Percentiles rank a stretch among this genome's conserved stretches.
phyloP scores from a whole-genome alignment of 2,888 invertebrate species.

The Xylota sylvarum region DNA sequence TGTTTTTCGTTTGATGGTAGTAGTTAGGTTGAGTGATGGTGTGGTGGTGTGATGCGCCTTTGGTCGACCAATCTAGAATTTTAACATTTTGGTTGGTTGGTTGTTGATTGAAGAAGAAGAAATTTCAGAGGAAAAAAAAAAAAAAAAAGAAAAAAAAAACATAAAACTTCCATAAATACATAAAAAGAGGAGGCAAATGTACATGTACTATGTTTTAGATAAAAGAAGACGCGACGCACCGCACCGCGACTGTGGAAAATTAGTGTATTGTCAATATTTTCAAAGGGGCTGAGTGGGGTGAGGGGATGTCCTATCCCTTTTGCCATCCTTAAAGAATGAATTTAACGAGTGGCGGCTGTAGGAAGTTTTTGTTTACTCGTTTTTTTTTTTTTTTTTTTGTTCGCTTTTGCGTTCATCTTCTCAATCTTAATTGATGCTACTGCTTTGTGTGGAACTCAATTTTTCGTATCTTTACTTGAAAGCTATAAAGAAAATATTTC shows the following conservation, averaged over 20 bases:
- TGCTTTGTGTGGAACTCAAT: not conserved
- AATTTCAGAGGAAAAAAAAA: not conserved
- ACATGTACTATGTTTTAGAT: not conserved
- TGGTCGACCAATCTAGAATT: slow-evolving; percentile 4
- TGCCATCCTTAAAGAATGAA: not conserved
- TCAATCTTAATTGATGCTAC: slow-evolving; percentile 1
- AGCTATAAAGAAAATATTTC: not conserved
- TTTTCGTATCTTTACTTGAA: slow-evolving; percentile 16
- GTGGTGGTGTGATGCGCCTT: not conserved
- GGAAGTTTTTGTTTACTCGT: slow-evolving; percentile 2
- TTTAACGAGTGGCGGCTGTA: slow-evolving; percentile 16
- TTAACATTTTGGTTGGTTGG: slow-evolving; percentile 21
- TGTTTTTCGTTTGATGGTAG: not conserved
- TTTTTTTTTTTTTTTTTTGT: not conserved
- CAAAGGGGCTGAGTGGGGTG: not conserved
- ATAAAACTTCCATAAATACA: not conserved
- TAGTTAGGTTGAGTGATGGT: slow-evolving; percentile 1
- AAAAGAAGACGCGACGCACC: not conserved
- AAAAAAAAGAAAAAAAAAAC: not conserved
- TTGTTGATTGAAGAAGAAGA: slow-evolving; percentile 17
- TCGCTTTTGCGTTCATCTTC: not conserved
- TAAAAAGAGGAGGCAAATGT: not conserved
- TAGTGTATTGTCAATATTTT: slow-evolving; percentile 20
- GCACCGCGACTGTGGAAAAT: not conserved
- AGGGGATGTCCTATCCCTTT: too few relatives aligned